A percentile compares a stretch with the other conserved stretches of the same genome.
Evolutionary conservation across 2,113 vertebrate genomes (phyloP).

Genomic region (Nothoprocta pentlandii): DNA sequence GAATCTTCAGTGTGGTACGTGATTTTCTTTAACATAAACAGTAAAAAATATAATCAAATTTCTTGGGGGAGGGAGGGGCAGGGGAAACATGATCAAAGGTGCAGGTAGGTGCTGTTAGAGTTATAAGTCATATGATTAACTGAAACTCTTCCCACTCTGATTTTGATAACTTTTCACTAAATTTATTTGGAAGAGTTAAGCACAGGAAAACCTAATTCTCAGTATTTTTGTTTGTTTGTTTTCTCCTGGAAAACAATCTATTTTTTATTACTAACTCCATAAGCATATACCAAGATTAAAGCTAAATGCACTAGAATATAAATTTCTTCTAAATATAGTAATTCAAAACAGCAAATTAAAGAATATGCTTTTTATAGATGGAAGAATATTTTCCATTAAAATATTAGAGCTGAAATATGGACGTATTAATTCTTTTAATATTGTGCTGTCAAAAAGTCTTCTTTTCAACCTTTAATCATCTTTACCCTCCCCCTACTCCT

Average conservation of each 20-base stretch:
- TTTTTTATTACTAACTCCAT: not conserved
- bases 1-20: not conserved
- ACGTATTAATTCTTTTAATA: conserved; percentile 20
- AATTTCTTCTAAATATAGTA: conserved; percentile 29
- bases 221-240: too few species aligned
- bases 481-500: not conserved
- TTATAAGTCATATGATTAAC: not conserved
- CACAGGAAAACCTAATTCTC: too few species aligned
- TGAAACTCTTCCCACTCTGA: not conserved
- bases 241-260: not conserved
- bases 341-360: conserved; percentile 3
- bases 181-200: not conserved
- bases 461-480: not conserved
- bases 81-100: not conserved
- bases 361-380: not conserved
- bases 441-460: not conserved
- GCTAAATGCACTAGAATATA: not conserved
- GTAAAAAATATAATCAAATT: not conserved
- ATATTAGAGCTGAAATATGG: not conserved
- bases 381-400: conserved; percentile 10
- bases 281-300: not conserved
- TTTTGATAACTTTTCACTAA: not conserved
- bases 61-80: not conserved
- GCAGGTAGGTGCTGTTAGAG: not conserved
- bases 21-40: not conserved